A percentile compares a stretch with the other conserved stretches of the same genome.
Evolutionary conservation across 2,113 vertebrate genomes (phyloP).

Genomic region (Syrrhaptes paradoxus): DNA sequence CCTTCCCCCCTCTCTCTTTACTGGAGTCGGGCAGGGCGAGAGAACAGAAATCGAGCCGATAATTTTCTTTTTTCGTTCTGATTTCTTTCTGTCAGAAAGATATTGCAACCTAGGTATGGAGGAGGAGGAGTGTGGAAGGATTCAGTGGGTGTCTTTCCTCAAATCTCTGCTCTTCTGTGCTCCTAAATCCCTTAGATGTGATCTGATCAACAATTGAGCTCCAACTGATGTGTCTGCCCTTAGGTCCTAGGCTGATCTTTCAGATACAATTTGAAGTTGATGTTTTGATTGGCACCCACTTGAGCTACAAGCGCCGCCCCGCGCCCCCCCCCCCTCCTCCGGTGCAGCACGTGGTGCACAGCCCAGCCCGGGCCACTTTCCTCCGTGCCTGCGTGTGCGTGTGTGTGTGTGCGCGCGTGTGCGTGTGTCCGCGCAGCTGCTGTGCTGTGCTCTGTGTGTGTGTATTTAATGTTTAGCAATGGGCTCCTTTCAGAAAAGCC

Average conservation of each 20-base stretch:
- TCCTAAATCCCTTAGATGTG: slow-evolving; percentile 94
- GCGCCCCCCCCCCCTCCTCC: neutral
- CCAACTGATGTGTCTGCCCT: slow-evolving; percentile 96
- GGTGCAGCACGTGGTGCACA: slow-evolving; percentile 71
- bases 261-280: slow-evolving; percentile 99
- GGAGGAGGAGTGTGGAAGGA: slow-evolving; percentile 37
- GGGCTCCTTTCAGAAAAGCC: slow-evolving; percentile 86
- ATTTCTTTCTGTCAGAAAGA: slow-evolving; percentile 35
- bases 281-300: slow-evolving; percentile 97
- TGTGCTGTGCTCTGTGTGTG: slow-evolving; percentile 56
- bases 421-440: slow-evolving; percentile 76
- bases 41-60: neutral
- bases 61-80: slow-evolving; percentile 20
- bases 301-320: slow-evolving; percentile 88
- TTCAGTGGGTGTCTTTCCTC: slow-evolving; percentile 65
- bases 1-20: neutral
- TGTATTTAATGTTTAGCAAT: slow-evolving; percentile 90
- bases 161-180: slow-evolving; percentile 80
- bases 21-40: neutral
- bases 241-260: slow-evolving; percentile 95
- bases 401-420: neutral
- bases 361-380: slow-evolving; percentile 51
- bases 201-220: slow-evolving; percentile 96
- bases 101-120: slow-evolving; percentile 35
- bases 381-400: neutral